Evolutionary conservation across 2,113 vertebrate species (phyloP), one percentile per base, ranked within the genome.

Genomic region (Solenodon paradoxus): DNA sequence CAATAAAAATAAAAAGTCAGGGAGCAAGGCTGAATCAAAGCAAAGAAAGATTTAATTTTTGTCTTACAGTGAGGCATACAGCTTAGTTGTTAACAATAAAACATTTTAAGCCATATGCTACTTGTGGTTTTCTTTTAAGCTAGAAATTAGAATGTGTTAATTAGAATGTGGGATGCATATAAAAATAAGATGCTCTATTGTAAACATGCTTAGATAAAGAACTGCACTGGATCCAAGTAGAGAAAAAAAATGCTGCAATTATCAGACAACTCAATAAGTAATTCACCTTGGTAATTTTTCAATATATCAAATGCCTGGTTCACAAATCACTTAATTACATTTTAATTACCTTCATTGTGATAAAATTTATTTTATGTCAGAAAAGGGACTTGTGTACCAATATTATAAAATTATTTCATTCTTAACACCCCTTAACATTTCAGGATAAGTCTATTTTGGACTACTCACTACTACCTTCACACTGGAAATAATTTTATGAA

Each of bases 91-190:
- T 97, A 98, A 97, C 96, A 97, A 97, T 97, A 96, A 97, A 98
- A 95, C 20, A 22, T 92, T 96, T 96, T 97, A 95, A 98, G 64
- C 92, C 97, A 97, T 97, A 96, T 97, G 94, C 83, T 98, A 97
- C 74, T 22, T 97, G 89, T 85, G 88, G 63, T 90, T 98, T 97
- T 96, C 92, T 98, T 97, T 97, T 96, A 97, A 98, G 64, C 69
- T 97, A 95, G 90, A 97, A 98, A 98, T 98, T 98, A 98, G 35
- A 98, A 97, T 97, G 97, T 96, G 90, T 88, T 98, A 98, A 98
- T 98, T 98, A 97, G 92, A 96, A 49, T 97, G 88, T 95, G 51
- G 94, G 96, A 69, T 96, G 89, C 93, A 95, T 96, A 91, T 77
- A 97, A 98, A 98, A 97, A 98, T 96, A 92, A 80, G 97, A n/a